Evolutionary conservation across 2,888 invertebrate species (phyloP).

Genomic region (Ecdyonurus torrentis): DNA sequence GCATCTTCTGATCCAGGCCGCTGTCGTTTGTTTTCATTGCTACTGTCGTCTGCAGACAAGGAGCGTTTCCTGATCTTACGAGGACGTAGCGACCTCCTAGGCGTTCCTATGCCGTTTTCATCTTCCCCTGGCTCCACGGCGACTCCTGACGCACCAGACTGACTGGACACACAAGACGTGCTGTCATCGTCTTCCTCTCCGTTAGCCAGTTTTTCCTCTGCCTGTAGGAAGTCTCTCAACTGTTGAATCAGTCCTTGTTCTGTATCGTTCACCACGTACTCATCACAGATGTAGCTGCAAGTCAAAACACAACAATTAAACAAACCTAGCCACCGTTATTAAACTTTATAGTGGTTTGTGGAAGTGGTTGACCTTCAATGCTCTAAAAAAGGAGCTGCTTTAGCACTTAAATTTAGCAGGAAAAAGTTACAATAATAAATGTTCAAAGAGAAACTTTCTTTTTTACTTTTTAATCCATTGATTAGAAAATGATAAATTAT

Average conservation of each 20-base stretch:
- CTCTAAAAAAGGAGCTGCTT: no score
- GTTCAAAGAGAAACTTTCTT: no score
- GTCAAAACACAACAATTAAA: conserved; percentile 15
- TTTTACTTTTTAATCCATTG: no score
- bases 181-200: conserved; percentile 1
- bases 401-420: no score
- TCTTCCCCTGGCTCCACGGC: background rate
- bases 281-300: conserved; percentile 63
- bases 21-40: background rate
- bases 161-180: background rate
- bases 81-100: background rate
- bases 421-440: no score
- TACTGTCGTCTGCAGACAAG: background rate
- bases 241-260: conserved; percentile 36
- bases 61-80: background rate
- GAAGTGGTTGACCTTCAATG: no score
- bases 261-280: conserved; percentile 57
- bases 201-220: conserved; percentile 3
- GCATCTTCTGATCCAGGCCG: background rate
- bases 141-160: background rate
- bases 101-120: background rate
- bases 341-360: no score
- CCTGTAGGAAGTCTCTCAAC: conserved; percentile 27
- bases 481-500: no score
- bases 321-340: background rate